A percentile compares a stretch with the other conserved stretches of the same genome.
Conservation (phyloP, 2,888 invertebrate genomes). For the Pristionchus mayeri region DNA sequence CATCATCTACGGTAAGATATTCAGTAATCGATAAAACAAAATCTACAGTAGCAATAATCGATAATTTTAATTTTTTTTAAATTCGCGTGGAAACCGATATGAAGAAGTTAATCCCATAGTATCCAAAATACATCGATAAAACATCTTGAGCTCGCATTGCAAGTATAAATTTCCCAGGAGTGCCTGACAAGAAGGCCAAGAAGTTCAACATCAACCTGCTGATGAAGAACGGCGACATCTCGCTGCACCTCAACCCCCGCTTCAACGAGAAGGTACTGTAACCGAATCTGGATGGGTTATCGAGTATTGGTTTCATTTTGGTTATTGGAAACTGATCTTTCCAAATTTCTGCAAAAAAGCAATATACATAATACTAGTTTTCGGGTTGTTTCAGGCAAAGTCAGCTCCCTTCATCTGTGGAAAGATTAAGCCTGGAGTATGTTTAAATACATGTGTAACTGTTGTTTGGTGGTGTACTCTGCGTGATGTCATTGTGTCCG, state of each 20-base stretch:
- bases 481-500: conserved; percentile 12
- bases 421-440: conserved; percentile 65
- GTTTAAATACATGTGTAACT: conserved; percentile 50
- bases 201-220: conserved; percentile 72
- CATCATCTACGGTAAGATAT: conserved; percentile 61
- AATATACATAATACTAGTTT: not conserved
- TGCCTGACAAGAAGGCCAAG: conserved; percentile 71
- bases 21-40: not conserved
- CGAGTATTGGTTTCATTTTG: not conserved
- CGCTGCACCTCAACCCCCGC: conserved; percentile 73
- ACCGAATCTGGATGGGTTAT: not conserved
- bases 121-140: no score
- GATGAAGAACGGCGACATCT: conserved; percentile 69
- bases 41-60: no score
- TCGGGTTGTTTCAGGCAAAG: conserved; percentile 45
- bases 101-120: no score
- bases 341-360: not conserved
- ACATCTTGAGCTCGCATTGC: no score
- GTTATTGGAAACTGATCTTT: not conserved
- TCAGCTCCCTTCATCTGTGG: conserved; percentile 59
- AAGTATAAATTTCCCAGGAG: no score
- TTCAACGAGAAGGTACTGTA: conserved; percentile 70
- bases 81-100: no score
- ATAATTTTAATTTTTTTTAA: no score
- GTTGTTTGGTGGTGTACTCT: conserved; percentile 29